These are phyloP conservation scores for Glyphotaelius pellucidus DNA, from an alignment of 2,888 invertebrate genomes.

Conservation along the genomic window DNA sequence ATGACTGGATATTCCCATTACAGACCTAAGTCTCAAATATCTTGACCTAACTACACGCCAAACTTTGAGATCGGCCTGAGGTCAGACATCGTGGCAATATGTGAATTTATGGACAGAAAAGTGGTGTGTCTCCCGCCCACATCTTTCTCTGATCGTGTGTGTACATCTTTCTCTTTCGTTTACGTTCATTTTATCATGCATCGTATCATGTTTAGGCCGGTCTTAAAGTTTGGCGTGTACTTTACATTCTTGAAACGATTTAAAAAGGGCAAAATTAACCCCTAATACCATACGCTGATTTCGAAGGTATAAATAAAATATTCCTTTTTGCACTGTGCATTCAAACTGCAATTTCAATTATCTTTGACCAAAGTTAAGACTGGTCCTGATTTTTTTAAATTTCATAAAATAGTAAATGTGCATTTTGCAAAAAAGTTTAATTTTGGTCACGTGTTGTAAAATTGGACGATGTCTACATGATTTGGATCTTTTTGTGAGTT, in stretches of 20 bases:
- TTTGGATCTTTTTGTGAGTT: not conserved
- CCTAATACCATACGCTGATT: not conserved
- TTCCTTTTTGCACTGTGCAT: not conserved
- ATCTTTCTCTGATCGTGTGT: too few relatives aligned
- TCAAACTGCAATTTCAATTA: not conserved
- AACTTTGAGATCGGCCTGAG: too few relatives aligned
- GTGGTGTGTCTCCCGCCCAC: too few relatives aligned
- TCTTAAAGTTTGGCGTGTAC: too few relatives aligned
- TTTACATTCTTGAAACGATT: not conserved
- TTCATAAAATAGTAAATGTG: not conserved
- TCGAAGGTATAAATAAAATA: not conserved
- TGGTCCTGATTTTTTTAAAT: not conserved
- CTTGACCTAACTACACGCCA: not conserved
- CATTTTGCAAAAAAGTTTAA: not conserved
- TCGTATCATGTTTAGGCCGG: too few relatives aligned
- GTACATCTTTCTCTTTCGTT: too few relatives aligned
- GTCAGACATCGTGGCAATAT: too few relatives aligned
- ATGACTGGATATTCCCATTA: not conserved
- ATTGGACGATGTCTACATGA: not conserved
- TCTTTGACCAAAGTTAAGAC: slow-evolving; percentile 15
- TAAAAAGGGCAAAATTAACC: not conserved
- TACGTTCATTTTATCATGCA: too few relatives aligned
- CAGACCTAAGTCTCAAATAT: not conserved
- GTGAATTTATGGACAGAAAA: too few relatives aligned
- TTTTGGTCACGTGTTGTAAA: not conserved